These are phyloP conservation scores for Andrena camellia DNA, from an alignment of 2,888 invertebrate species.

Conservation along the genomic window DNA sequence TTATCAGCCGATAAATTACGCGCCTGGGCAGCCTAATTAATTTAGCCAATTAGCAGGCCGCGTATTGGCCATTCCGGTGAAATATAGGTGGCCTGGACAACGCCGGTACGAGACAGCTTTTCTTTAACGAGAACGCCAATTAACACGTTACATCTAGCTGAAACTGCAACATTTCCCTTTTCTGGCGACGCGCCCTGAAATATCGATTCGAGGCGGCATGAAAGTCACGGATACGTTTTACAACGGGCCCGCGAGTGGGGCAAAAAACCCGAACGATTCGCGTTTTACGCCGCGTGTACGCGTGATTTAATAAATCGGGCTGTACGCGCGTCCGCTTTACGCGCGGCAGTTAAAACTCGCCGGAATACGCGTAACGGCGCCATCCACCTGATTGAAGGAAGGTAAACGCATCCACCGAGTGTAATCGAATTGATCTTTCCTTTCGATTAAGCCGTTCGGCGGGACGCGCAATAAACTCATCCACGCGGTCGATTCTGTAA, in stretches of 20 bases:
- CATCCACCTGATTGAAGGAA: constrained; percentile 1
- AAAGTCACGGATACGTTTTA: neutral
- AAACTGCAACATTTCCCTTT: neutral
- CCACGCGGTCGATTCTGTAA: neutral
- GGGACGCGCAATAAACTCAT: neutral
- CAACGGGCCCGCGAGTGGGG: neutral
- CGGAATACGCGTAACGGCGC: neutral
- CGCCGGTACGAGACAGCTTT: constrained; percentile 1
- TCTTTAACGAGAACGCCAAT: constrained; percentile 41
- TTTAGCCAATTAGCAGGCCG: constrained; percentile 52
- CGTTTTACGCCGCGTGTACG: neutral
- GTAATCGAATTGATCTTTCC: neutral
- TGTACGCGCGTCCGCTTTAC: neutral
- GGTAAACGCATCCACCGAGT: constrained; percentile 4
- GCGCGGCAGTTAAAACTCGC: constrained; percentile 10
- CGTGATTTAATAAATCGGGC: constrained; percentile 4
- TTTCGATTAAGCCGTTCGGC: constrained; percentile 3
- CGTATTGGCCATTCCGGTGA: constrained; percentile 18
- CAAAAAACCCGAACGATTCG: neutral
- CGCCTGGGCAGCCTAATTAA: constrained; percentile 43
- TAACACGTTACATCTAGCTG: constrained; percentile 17
- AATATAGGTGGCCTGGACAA: constrained; percentile 9
- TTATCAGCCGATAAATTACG: constrained; percentile 48
- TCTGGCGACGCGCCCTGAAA: neutral
- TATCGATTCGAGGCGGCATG: neutral